Evolutionary conservation across 2,888 invertebrate species (phyloP).

Genomic region (Dasysyrphus tricinctus): DNA sequence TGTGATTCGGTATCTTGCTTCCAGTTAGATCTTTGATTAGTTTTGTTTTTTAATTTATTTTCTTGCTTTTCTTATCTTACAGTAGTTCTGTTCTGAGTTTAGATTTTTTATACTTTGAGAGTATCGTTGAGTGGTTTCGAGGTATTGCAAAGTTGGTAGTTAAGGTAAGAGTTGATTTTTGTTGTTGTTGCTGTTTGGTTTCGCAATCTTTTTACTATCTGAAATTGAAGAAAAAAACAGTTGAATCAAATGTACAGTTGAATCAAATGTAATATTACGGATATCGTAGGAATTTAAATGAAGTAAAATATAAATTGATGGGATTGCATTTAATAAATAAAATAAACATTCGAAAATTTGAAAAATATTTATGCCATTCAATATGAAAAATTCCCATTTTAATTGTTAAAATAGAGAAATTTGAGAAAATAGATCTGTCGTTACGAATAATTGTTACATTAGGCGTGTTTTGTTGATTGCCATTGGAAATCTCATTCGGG

Average conservation of each 20-base stretch:
- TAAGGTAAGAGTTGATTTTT: constrained; percentile 42
- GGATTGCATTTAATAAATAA: too few species aligned
- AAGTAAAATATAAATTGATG: too few species aligned
- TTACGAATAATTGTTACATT: too few species aligned
- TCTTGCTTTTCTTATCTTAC: constrained; percentile 43
- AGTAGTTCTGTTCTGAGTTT: constrained; percentile 49
- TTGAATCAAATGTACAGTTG: background rate
- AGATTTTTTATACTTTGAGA: constrained; percentile 42
- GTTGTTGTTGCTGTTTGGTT: constrained; percentile 40
- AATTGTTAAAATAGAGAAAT: too few species aligned
- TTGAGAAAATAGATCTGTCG: too few species aligned
- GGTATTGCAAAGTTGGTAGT: constrained; percentile 44
- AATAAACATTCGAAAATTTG: too few species aligned
- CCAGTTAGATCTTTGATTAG: background rate
- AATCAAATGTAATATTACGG: too few species aligned
- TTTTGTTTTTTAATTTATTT: constrained; percentile 22
- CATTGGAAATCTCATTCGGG: too few species aligned
- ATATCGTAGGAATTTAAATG: too few species aligned
- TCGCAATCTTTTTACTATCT: constrained; percentile 43
- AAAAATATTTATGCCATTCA: too few species aligned
- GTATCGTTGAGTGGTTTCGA: constrained; percentile 57
- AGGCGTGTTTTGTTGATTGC: too few species aligned
- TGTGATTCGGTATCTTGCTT: constrained; percentile 6
- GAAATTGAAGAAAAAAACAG: constrained; percentile 23
- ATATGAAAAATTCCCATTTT: too few species aligned